These are phyloP conservation scores for Sapajus apella DNA, from an alignment of 2,113 vertebrate species.

Conservation along the genomic window DNA sequence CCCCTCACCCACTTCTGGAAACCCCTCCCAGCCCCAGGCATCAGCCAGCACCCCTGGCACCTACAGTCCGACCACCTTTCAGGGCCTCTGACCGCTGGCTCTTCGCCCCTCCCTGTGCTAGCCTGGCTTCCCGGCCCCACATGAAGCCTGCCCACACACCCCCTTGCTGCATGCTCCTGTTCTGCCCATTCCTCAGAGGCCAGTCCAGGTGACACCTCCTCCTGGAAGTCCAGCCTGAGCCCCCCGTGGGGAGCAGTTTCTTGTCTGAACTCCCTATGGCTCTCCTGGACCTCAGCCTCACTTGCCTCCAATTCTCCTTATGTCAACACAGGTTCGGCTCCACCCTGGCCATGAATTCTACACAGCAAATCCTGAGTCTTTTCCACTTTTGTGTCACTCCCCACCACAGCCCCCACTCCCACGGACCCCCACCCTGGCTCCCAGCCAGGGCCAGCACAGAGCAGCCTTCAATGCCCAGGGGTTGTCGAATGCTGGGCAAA, in stretches of 20 bases:
- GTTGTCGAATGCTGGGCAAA: fast-evolving
- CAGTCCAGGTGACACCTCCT: fast-evolving
- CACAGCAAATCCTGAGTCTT: too few species aligned
- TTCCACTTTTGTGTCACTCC: too few species aligned
- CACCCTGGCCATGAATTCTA: not conserved
- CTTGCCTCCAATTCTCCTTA: not conserved
- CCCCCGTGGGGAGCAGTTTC: not conserved
- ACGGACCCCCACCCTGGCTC: not conserved
- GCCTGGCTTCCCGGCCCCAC: not conserved
- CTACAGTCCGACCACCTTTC: not conserved
- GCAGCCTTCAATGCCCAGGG: not conserved
- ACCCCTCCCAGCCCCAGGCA: not conserved
- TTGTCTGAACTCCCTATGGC: not conserved
- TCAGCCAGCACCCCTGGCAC: not conserved
- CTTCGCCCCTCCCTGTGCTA: not conserved
- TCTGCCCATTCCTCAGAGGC: not conserved
- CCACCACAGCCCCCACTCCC: too few species aligned
- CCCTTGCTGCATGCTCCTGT: fast-evolving
- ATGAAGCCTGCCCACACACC: fast-evolving
- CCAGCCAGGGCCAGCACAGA: not conserved
- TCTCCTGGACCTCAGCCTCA: fast-evolving
- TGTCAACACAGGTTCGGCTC: not conserved
- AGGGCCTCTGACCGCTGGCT: fast-evolving
- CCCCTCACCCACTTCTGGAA: too few species aligned
- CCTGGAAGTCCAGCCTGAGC: not conserved